Evolutionary conservation across 2,888 invertebrate species (phyloP), one percentile per base, ranked within the genome.

Genomic region (Notodonta dromedarius): DNA sequence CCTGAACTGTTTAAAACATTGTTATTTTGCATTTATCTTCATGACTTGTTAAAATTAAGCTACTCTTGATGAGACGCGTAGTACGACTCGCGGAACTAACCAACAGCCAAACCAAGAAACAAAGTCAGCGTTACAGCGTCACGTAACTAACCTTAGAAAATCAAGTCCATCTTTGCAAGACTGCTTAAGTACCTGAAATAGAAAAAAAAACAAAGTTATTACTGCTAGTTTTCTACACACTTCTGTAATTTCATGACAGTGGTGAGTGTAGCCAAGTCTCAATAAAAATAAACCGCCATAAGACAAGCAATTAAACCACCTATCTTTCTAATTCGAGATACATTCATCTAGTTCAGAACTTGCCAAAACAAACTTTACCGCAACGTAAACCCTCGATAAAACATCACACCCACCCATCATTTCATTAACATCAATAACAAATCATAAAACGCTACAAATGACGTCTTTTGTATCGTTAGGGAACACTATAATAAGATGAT

Each of bases 391-490:
- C 8, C 50, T 48, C 14, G 8, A 50, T 7, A 16, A 16, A 48
- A 48, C 48, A 14, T 5, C 48, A 14, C 42, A 42, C 51, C 6
- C 12, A 51, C 3, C 32, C 32, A 13, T 5, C 0, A 52, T 32
- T 32, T 52, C 24, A 32, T 52, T 32, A 52, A 24, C 51, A 16
- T 9, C n/a, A 52, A 52, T 13, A 32, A 52, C 35, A 52, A 16
- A 53, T 39, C n/a, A 39, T 54, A 54, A 54, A 54, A 12, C 12
- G 13, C 13, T 13, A n/a, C 13, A 35, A 53, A 13, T 1, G 13
- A n/a, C n/a, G 12, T 53, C 32, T 53, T 51, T 51, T 53, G 35
- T 53, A n/a, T 35, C 54, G 35, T 54, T 39, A n/a, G n/a, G n/a
- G 2, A 54, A 54, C 35, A 53, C 35, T 13, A 12, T 32, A 13